phyloP scores from a whole-genome alignment of 2,888 invertebrate genomes.

The Antitype chi region DNA sequence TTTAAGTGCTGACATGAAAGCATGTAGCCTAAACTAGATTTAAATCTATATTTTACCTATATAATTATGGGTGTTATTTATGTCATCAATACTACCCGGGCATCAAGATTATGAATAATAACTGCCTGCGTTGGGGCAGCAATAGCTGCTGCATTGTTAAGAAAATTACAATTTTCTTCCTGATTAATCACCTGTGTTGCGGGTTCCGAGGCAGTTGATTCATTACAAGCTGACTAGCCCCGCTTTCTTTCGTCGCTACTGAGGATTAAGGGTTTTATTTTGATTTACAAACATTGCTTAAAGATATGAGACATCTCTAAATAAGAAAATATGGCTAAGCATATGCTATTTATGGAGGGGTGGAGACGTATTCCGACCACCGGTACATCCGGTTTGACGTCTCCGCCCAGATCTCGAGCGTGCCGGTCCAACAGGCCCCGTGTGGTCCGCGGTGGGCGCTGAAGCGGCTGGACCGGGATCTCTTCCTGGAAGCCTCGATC shows the following conservation, averaged over 20 bases:
- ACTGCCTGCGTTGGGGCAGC: background rate
- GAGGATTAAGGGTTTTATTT: background rate
- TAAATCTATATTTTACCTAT: conserved; percentile 3
- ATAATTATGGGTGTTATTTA: conserved; percentile 29
- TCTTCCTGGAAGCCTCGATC: no score
- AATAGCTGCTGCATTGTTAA: background rate
- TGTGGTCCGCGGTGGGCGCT: no score
- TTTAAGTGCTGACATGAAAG: conserved; percentile 24
- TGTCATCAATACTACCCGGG: conserved; percentile 11
- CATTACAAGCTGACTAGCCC: background rate
- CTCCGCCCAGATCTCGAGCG: no score
- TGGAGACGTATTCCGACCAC: no score
- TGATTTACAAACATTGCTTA: background rate
- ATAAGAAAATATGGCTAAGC: background rate
- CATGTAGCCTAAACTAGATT: conserved; percentile 25
- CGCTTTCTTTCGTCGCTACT: background rate
- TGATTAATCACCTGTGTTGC: background rate
- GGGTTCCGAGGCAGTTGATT: background rate
- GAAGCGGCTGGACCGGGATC: no score
- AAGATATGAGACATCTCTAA: background rate
- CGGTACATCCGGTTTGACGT: no score
- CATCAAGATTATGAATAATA: conserved; percentile 15
- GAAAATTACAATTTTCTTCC: conserved; percentile 4
- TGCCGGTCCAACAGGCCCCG: no score
- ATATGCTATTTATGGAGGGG: no score